Base-by-base conservation (phyloP, 2,888 invertebrate species). In the Elegia similella region DNA sequence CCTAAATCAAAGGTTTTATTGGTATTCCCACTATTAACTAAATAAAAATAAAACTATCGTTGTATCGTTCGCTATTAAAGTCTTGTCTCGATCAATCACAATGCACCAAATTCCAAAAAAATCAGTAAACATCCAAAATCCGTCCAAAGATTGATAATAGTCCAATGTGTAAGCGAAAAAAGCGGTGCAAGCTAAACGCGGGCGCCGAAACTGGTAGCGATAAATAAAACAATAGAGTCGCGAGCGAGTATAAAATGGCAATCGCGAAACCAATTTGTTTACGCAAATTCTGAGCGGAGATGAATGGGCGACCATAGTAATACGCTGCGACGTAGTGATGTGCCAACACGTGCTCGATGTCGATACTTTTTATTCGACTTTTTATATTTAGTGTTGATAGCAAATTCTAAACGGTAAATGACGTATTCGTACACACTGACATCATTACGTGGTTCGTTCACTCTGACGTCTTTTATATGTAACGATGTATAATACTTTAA, bases 231-330 rank as follows among this genome's bases (percentile, higher is more conserved):
- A 91, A 90, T 89, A 85, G 86, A 86, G 85, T 84, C 88, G 87
- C 84, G 80, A 78, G 81, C 83, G 84, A 81, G 89, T 89, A 89
- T 90, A 90, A 91, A 90, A 91, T 91, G 90, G 91, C 90, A 91
- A 91, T 91, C 89, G 89, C 88, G 87, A 88, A 91, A 91, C 91
- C 91, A 91, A 91, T 91, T 91, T 91, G 91, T 91, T 91, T 91
- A 91, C 91, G 91, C 91, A 91, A 91, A 91, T 91, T 91, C 89
- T 90, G 89, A 89, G 84, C 87, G 83, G 86, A 87, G 90, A 91
- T 90, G 91, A 89, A 91, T 91, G 90, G 90, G 80, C 88, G 78
- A 87, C 87, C 88, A 88, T 88, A 83, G 88, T 88, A 87, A 88
- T 89, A 88, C 88, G 82, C 82, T 76, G 73, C 75, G 67, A 67